Percentiles rank a stretch among this genome's conserved stretches.
Conservation (phyloP, 2,797 vertebrate genomes). For the Anguilla obscura region DNA sequence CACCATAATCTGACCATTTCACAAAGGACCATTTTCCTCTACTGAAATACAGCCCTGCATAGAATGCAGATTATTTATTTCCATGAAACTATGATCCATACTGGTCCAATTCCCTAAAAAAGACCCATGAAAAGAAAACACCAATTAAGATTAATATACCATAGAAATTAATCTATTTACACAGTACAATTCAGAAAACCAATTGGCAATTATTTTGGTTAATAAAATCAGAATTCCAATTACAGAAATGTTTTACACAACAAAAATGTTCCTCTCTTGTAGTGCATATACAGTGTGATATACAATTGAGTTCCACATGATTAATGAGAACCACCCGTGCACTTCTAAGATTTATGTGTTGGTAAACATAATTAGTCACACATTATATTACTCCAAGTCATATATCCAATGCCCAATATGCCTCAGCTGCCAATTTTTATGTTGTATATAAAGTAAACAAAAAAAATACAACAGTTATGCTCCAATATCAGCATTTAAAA, state of each 20-base stretch:
- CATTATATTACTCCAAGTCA: neutral
- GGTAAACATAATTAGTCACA: slow-evolving; percentile 4
- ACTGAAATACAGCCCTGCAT: neutral
- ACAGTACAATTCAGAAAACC: neutral
- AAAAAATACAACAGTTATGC: neutral
- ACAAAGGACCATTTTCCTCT: neutral
- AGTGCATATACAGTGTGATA: neutral
- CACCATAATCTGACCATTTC: neutral
- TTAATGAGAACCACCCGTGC: slow-evolving; percentile 6
- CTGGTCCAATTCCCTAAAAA: neutral
- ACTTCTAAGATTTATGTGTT: neutral
- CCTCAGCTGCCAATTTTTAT: neutral
- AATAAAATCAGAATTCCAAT: neutral
- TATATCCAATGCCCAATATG: neutral
- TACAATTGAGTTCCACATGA: slow-evolving; percentile 3
- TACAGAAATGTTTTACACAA: slow-evolving; percentile 4
- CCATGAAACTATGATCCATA: neutral
- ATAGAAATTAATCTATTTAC: neutral
- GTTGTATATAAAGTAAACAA: slow-evolving; percentile 1
- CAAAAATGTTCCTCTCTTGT: neutral
- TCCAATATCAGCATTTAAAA: neutral
- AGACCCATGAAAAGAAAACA: neutral
- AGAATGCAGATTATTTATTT: neutral
- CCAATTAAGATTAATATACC: slow-evolving; percentile 3
- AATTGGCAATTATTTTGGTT: neutral